Conservation (phyloP, 2,113 vertebrate species). For the Ciconia stormi region DNA sequence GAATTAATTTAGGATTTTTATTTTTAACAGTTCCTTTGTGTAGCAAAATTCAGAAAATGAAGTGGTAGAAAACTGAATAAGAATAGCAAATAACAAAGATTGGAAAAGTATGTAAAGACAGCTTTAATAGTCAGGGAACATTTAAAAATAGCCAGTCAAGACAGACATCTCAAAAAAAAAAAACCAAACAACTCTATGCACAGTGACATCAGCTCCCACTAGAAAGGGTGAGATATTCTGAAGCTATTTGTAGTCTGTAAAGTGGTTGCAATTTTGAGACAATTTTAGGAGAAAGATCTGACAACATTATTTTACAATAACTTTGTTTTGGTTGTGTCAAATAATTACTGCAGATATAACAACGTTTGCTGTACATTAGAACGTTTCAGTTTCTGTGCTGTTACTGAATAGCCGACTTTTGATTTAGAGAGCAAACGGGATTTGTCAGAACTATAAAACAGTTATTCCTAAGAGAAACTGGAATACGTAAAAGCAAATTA, state of each 20-base stretch:
- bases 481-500: not conserved
- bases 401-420: not conserved
- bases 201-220: constrained; percentile 8
- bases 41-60: not conserved
- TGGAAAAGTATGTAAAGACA: not conserved
- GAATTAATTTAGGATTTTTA: not conserved
- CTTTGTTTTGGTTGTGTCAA: constrained; percentile 1
- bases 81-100: not conserved
- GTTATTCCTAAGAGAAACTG: not conserved
- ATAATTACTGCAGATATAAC: not conserved
- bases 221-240: not conserved
- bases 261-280: constrained; percentile 12
- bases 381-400: not conserved
- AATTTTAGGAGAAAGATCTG: not conserved
- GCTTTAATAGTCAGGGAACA: not conserved
- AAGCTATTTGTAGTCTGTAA: constrained; percentile 6
- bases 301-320: not conserved
- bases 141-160: constrained; percentile 21
- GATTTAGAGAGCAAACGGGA: not conserved
- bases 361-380: not conserved
- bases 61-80: not conserved
- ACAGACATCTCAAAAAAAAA: not conserved
- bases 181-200: not conserved
- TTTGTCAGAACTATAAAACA: not conserved
- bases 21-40: not conserved